These are phyloP conservation scores for Stratiomys singularior DNA, from an alignment of 2,888 invertebrate species.

Conservation along the genomic window DNA sequence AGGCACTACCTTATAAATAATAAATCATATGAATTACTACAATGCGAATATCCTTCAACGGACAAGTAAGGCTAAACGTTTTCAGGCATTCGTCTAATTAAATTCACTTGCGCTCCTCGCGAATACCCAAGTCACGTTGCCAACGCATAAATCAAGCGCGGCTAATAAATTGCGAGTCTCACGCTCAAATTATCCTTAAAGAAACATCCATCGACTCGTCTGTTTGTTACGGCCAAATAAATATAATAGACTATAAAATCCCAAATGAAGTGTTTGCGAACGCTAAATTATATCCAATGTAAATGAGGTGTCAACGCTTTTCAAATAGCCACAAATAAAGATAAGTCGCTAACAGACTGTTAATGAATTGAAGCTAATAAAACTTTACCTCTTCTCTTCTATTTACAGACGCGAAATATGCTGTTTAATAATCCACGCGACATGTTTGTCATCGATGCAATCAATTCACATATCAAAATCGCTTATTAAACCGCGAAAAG, in stretches of 20 bases:
- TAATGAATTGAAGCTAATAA: background rate
- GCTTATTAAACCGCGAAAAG: constrained; percentile 15
- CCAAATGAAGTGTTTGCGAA: background rate
- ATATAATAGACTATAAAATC: background rate
- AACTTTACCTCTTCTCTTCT: constrained; percentile 13
- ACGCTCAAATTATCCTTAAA: too few relatives aligned
- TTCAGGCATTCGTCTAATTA: too few relatives aligned
- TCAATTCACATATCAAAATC: constrained; percentile 40
- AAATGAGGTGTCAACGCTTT: constrained; percentile 2
- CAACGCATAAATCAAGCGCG: too few relatives aligned
- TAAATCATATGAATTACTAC: too few relatives aligned
- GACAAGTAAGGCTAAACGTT: too few relatives aligned
- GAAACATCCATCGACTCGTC: too few relatives aligned
- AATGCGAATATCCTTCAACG: too few relatives aligned
- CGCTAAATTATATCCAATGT: background rate
- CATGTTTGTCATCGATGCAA: constrained; percentile 13
- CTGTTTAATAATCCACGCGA: constrained; percentile 29
- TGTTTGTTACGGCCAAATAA: too few relatives aligned
- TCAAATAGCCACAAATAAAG: background rate
- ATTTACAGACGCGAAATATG: constrained; percentile 23
- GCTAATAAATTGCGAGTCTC: too few relatives aligned
- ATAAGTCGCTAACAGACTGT: background rate
- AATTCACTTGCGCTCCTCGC: too few relatives aligned
- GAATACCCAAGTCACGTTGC: too few relatives aligned
- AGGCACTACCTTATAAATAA: too few relatives aligned